These are phyloP conservation scores for Gallirallus australis DNA, from an alignment of 2,797 vertebrate genomes.

Conservation along the genomic window DNA sequence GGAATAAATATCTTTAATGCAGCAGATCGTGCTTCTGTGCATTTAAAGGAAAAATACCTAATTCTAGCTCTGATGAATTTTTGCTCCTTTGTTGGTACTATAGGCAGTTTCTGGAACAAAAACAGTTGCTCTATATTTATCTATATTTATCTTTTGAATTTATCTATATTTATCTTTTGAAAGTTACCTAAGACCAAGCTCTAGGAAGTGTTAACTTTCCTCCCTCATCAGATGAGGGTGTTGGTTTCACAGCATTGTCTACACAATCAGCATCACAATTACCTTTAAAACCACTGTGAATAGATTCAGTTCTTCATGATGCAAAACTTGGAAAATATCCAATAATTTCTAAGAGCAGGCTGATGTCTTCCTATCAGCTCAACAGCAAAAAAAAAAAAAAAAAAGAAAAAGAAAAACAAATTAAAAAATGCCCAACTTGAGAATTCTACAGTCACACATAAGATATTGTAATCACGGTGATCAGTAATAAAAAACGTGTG, in stretches of 20 bases:
- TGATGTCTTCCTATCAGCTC: background rate
- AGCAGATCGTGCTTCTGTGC: background rate
- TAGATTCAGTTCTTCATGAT: background rate
- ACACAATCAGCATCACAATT: background rate
- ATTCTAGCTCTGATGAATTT: background rate
- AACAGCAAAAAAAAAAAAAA: background rate
- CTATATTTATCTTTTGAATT: background rate
- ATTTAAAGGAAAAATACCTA: background rate
- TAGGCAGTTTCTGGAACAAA: background rate
- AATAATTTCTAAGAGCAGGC: background rate
- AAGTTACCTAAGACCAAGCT: background rate
- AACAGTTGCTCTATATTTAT: background rate
- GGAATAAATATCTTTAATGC: background rate
- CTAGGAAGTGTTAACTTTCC: background rate
- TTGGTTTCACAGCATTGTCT: conserved; percentile 18
- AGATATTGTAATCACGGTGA: background rate
- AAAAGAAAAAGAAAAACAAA: too few species aligned
- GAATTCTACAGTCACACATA: background rate
- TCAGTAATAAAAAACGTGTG: conserved; percentile 13
- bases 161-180: background rate
- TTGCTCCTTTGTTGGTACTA: background rate
- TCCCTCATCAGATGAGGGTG: background rate
- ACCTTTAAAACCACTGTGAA: conserved; percentile 11
- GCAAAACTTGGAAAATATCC: background rate
- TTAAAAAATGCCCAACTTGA: background rate